Conservation (phyloP, 2,797 vertebrate species). For the Sciaenops ocellatus region DNA sequence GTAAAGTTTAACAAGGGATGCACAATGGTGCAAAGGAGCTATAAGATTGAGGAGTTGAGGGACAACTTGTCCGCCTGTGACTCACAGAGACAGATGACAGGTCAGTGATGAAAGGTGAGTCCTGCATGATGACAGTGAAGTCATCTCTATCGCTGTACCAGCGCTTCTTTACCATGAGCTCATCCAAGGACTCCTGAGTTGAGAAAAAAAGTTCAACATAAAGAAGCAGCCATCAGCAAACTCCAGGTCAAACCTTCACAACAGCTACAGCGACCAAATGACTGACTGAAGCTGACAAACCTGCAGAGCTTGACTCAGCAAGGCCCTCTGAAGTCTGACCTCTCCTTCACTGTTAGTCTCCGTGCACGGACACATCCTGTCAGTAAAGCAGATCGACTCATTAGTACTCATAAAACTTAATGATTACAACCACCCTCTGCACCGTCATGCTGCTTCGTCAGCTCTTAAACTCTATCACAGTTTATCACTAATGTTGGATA, state of each 20-base stretch:
- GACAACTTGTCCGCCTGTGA: neutral
- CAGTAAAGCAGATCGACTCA: constrained; percentile 12
- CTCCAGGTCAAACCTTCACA: neutral
- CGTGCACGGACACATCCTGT: constrained; percentile 69
- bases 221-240: neutral
- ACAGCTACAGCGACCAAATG: neutral
- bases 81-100: constrained; percentile 65
- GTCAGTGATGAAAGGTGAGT: constrained; percentile 58
- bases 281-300: constrained; percentile 46
- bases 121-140: constrained; percentile 79
- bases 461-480: neutral
- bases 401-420: neutral
- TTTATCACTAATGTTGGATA: neutral
- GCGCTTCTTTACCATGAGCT: constrained; percentile 63
- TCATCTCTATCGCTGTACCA: constrained; percentile 74
- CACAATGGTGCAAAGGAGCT: neutral
- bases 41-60: neutral
- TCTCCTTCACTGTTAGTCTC: constrained; percentile 56
- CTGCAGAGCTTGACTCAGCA: constrained; percentile 73
- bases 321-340: constrained; percentile 60
- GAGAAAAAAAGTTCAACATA: neutral
- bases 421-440: neutral
- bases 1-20: neutral
- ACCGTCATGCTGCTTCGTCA: neutral
- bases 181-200: constrained; percentile 72